Percentiles rank a stretch among this genome's conserved stretches.
Conservation (phyloP, 2,113 vertebrate species). For the Dinomys branickii region DNA sequence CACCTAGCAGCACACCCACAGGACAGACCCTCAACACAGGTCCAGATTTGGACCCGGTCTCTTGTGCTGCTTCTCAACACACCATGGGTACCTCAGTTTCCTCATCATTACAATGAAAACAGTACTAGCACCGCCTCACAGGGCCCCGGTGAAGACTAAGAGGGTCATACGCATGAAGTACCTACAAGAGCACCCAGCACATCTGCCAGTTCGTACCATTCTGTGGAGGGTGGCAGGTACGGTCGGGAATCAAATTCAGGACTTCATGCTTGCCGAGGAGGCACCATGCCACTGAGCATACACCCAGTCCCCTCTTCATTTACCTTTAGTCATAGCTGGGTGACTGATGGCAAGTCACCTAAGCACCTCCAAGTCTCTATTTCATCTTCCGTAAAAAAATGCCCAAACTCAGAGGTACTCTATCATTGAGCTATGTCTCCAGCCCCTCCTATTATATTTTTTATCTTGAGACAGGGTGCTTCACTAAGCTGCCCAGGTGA, state of each 20-base stretch:
- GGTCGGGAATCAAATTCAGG: no score
- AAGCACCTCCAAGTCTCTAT: no score
- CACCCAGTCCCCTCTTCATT: no score
- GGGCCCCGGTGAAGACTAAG: not conserved
- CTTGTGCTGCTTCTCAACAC: not conserved
- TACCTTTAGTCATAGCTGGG: no score
- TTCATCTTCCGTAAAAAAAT: no score
- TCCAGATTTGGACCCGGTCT: not conserved
- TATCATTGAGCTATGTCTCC: not conserved
- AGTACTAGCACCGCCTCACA: no score
- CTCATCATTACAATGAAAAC: not conserved
- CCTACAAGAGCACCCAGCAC: not conserved
- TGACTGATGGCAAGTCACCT: no score
- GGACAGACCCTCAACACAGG: accelerated
- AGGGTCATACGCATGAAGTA: no score
- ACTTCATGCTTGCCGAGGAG: no score
- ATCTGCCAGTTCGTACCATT: not conserved
- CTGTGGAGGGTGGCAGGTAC: not conserved
- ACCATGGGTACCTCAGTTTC: not conserved
- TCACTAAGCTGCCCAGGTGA: not conserved
- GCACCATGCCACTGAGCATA: no score
- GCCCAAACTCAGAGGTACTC: not conserved
- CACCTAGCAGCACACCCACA: accelerated
- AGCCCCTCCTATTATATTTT: not conserved
- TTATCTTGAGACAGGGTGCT: not conserved